Evolutionary conservation across 1,140 invertebrate species (phyloP).

Genomic region (Drosophila arawakana): DNA sequence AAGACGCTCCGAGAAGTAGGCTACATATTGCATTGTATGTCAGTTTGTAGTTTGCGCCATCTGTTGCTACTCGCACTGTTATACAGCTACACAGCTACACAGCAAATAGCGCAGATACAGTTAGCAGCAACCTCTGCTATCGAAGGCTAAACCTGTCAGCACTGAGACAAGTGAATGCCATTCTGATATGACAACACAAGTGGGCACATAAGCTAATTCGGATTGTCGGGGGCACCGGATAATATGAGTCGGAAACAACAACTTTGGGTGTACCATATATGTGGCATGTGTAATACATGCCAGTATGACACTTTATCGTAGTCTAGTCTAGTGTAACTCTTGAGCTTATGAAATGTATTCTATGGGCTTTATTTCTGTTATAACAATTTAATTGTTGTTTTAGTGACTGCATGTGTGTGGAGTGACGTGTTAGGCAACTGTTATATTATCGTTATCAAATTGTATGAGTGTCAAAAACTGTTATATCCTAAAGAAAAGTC

Average conservation of each 20-base stretch:
- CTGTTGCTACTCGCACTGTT: conserved; percentile 23
- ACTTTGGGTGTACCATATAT: too few species aligned
- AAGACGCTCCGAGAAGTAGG: background rate
- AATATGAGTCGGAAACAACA: conserved; percentile 3
- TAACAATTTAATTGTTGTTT: background rate
- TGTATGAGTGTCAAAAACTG: too few species aligned
- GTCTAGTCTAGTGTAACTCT: background rate
- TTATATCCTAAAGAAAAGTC: too few species aligned
- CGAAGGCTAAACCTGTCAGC: conserved; percentile 27
- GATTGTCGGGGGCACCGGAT: background rate
- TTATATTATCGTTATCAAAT: too few species aligned
- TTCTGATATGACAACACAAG: conserved; percentile 9
- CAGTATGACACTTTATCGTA: background rate
- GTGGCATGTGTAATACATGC: conserved; percentile 13
- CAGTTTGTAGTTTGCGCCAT: conserved; percentile 1
- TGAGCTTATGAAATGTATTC: background rate
- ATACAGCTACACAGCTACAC: background rate
- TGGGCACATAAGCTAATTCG: conserved; percentile 7
- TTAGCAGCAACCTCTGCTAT: background rate
- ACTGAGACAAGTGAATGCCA: conserved; percentile 1
- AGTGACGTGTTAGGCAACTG: too few species aligned
- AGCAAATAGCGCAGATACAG: background rate
- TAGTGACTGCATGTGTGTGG: too few species aligned
- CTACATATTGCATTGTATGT: background rate
- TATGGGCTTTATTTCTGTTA: too few species aligned